A percentile compares a stretch with the other conserved stretches of the same genome.
Conservation (phyloP, 2,888 invertebrate species). For the Aquatica leii region DNA sequence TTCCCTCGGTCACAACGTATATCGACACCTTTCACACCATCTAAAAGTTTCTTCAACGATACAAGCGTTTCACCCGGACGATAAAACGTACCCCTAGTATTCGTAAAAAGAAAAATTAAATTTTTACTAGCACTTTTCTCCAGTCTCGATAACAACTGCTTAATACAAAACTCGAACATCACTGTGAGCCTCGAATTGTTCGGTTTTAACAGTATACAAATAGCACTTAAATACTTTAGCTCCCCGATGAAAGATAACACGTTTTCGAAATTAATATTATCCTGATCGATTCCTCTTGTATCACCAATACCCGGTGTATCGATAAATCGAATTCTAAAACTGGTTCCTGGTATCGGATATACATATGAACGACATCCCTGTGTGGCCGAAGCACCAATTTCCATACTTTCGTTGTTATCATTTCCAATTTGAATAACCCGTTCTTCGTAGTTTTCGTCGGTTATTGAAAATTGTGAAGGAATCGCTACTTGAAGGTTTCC, state of each 20-base stretch:
- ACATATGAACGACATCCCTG: conserved; percentile 72
- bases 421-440: conserved; percentile 42
- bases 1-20: conserved; percentile 45
- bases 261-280: conserved; percentile 43
- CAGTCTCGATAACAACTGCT: conserved; percentile 52
- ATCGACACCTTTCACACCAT: conserved; percentile 44
- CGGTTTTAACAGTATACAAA: too few relatives aligned
- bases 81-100: conserved; percentile 49
- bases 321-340: conserved; percentile 49
- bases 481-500: conserved; percentile 48
- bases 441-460: conserved; percentile 44
- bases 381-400: conserved; percentile 41
- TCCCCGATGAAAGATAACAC: conserved; percentile 49
- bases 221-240: conserved; percentile 48
- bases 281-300: conserved; percentile 41
- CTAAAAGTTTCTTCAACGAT: conserved; percentile 45
- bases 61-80: conserved; percentile 51
- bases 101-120: conserved; percentile 55
- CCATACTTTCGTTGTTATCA: too few relatives aligned
- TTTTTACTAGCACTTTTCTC: conserved; percentile 54
- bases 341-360: conserved; percentile 35
- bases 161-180: conserved; percentile 53
- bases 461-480: conserved; percentile 47
- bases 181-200: too few relatives aligned
- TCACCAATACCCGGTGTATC: conserved; percentile 55